A percentile compares a stretch with the other conserved stretches of the same genome.
Evolutionary conservation across 2,797 vertebrate genomes (phyloP).

Genomic region (Aeoliscus strigatus): DNA sequence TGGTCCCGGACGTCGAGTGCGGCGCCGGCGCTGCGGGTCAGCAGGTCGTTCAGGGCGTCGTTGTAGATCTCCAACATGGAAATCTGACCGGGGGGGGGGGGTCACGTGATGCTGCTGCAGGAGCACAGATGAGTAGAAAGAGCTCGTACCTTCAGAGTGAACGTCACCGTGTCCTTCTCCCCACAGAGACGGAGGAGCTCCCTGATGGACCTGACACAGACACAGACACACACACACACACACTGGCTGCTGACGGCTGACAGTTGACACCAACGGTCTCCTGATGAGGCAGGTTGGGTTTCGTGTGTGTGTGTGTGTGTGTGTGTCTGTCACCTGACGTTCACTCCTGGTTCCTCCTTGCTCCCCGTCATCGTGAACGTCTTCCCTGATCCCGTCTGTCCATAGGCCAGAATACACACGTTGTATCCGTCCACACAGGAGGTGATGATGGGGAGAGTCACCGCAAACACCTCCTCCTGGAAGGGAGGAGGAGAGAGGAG

Average conservation of each 20-base stretch:
- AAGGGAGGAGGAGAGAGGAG: not conserved
- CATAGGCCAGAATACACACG: slow-evolving; percentile 67
- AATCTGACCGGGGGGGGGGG: too few species aligned
- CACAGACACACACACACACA: not conserved
- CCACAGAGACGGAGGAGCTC: slow-evolving; percentile 65
- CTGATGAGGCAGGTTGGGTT: too few species aligned
- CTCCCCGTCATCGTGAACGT: slow-evolving; percentile 72
- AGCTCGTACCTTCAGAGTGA: slow-evolving; percentile 56
- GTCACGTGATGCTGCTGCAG: too few species aligned
- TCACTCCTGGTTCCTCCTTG: slow-evolving; percentile 64
- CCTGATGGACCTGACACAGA: slow-evolving; percentile 55
- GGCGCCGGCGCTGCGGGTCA: slow-evolving; percentile 40
- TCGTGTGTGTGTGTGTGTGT: too few species aligned
- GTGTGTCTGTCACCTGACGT: slow-evolving; percentile 52
- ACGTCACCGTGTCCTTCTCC: slow-evolving; percentile 58
- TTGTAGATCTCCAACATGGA: slow-evolving; percentile 75
- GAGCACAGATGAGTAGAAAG: too few species aligned
- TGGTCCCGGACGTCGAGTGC: slow-evolving; percentile 63
- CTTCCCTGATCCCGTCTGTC: slow-evolving; percentile 71
- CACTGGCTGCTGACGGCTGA: not conserved
- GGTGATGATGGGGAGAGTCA: slow-evolving; percentile 55
- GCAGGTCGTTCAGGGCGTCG: slow-evolving; percentile 65
- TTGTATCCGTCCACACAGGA: slow-evolving; percentile 70
- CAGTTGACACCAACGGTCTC: too few species aligned
- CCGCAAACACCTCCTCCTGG: slow-evolving; percentile 65